A percentile compares a stretch with the other conserved stretches of the same genome.
phyloP scores from a whole-genome alignment of 1,140 invertebrate genomes.

The Lepeophtheirus salmonis region DNA sequence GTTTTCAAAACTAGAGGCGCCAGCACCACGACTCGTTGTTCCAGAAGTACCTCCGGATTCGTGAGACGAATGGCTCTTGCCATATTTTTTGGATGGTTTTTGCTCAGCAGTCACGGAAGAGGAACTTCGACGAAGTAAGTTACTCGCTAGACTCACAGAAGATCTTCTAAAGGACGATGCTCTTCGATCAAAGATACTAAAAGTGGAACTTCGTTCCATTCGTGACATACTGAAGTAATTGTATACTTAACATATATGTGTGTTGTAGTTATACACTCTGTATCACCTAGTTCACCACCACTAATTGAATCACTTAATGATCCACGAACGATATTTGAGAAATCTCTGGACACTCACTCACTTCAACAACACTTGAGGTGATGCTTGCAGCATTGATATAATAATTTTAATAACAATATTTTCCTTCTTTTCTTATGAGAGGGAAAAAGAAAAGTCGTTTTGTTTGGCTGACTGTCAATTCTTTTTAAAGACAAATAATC shows the following conservation, averaged over 20 bases:
- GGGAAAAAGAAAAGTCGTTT: neutral
- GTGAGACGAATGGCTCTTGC: neutral
- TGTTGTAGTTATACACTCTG: too few relatives aligned
- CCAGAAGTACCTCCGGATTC: too few relatives aligned
- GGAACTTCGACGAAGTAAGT: neutral
- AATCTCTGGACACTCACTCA: too few relatives aligned
- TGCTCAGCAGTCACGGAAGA: neutral
- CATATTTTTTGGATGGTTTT: too few relatives aligned
- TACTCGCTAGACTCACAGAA: neutral
- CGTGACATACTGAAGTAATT: neutral
- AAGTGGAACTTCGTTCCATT: neutral
- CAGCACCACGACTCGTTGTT: neutral
- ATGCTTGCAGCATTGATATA: too few relatives aligned
- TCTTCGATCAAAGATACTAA: neutral
- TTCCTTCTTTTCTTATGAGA: neutral
- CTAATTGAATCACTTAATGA: too few relatives aligned
- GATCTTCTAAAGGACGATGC: constrained; percentile 1
- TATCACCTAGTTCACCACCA: too few relatives aligned
- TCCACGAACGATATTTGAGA: too few relatives aligned
- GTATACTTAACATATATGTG: too few relatives aligned
- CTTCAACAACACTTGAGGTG: too few relatives aligned
- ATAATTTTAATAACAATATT: too few relatives aligned
- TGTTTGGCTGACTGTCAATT: neutral
- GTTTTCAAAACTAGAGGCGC: neutral
- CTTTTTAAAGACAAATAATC: neutral